These are phyloP conservation scores for Adela reaumurella DNA, from an alignment of 2,888 invertebrate species.

Conservation along the genomic window DNA sequence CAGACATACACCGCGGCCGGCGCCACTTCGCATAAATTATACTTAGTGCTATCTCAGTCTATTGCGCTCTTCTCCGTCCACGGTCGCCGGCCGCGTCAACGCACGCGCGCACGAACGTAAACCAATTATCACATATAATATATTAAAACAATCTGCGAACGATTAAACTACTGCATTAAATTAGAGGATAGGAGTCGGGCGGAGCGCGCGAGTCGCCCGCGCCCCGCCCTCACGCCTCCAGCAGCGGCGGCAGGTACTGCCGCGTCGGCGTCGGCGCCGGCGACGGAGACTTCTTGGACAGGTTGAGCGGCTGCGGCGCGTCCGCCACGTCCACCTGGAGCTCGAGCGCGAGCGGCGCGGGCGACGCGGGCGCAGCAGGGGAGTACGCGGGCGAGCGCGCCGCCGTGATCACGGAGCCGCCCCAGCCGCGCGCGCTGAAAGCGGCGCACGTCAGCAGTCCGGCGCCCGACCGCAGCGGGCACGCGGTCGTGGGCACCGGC, in stretches of 20 bases:
- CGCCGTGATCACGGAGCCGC: slow-evolving; percentile 33
- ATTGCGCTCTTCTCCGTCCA: slow-evolving; percentile 51
- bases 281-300: slow-evolving; percentile 81
- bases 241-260: slow-evolving; percentile 60
- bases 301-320: slow-evolving; percentile 79
- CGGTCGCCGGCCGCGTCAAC: slow-evolving; percentile 46
- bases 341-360: slow-evolving; percentile 52
- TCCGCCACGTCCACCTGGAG: slow-evolving; percentile 82
- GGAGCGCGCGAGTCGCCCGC: slow-evolving; percentile 44
- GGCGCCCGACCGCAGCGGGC: slow-evolving; percentile 34
- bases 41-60: slow-evolving; percentile 60
- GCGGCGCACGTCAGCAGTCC: slow-evolving; percentile 25
- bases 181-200: slow-evolving; percentile 48
- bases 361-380: slow-evolving; percentile 34
- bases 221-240: slow-evolving; percentile 61
- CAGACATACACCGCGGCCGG: slow-evolving; percentile 62
- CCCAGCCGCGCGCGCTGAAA: slow-evolving; percentile 33
- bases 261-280: slow-evolving; percentile 61
- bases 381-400: slow-evolving; percentile 43
- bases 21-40: slow-evolving; percentile 64
- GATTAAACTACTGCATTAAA: slow-evolving; percentile 49
- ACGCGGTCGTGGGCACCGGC: slow-evolving; percentile 41
- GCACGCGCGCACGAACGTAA: slow-evolving; percentile 47
- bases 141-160: slow-evolving; percentile 62
- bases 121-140: slow-evolving; percentile 66